These are phyloP conservation scores for Rhagium mordax DNA, from an alignment of 2,888 invertebrate species.

Conservation along the genomic window DNA sequence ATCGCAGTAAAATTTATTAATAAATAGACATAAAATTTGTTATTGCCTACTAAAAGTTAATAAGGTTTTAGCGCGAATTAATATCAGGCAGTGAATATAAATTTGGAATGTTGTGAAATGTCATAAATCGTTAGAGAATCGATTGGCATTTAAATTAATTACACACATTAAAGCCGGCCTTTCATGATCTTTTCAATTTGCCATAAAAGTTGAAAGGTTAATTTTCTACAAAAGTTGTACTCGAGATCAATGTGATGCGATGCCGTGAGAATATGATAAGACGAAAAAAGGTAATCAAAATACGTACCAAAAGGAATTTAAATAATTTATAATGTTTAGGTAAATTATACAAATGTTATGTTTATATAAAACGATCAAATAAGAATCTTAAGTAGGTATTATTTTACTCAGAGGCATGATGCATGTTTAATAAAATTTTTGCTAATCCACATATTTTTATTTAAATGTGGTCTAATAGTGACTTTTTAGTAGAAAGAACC, in stretches of 20 bases:
- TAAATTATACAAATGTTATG: neutral
- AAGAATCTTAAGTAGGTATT: too few relatives aligned
- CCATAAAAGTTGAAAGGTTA: slow-evolving; percentile 50
- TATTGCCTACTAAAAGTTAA: slow-evolving; percentile 27
- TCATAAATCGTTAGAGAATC: slow-evolving; percentile 39
- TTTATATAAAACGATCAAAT: neutral
- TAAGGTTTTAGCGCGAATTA: slow-evolving; percentile 27
- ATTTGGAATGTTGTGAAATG: slow-evolving; percentile 18
- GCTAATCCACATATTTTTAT: neutral
- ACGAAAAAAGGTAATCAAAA: neutral
- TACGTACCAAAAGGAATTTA: neutral
- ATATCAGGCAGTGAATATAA: slow-evolving; percentile 29
- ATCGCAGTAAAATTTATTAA: slow-evolving; percentile 11
- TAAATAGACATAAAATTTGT: slow-evolving; percentile 15
- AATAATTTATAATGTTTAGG: neutral
- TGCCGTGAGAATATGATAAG: neutral
- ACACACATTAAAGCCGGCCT: slow-evolving; percentile 49
- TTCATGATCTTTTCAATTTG: slow-evolving; percentile 47
- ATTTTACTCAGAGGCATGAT: neutral
- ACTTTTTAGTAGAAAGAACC: too few relatives aligned
- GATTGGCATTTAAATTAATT: slow-evolving; percentile 55
- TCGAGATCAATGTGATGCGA: neutral
- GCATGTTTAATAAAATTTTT: neutral
- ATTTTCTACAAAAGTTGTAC: neutral
- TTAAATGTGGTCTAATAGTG: too few relatives aligned